These are phyloP conservation scores for Manis crassicaudata DNA, from an alignment of 2,797 vertebrate genomes.

Conservation along the genomic window DNA sequence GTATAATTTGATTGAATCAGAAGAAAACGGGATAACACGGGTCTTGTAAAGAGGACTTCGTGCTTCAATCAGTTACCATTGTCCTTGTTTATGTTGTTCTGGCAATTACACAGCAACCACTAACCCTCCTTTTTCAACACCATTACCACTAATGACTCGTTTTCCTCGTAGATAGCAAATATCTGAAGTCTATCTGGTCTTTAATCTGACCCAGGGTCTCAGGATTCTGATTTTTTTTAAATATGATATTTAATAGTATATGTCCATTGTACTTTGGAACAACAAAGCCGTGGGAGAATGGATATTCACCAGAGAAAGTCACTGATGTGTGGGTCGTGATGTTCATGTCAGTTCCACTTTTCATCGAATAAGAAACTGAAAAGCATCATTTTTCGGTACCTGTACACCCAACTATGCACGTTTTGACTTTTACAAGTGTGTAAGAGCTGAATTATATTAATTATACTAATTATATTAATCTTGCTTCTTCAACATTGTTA, in stretches of 20 bases:
- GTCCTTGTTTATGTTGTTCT: not conserved
- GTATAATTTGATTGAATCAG: not conserved
- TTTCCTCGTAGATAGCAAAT: not conserved
- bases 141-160: not conserved
- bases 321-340: too few relatives aligned
- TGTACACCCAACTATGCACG: too few relatives aligned
- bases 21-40: not conserved
- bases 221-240: not conserved
- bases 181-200: not conserved
- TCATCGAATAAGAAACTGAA: not conserved
- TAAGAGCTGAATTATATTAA: not conserved
- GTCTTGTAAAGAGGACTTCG: rapidly evolving
- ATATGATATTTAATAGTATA: not conserved
- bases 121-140: not conserved
- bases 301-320: not conserved
- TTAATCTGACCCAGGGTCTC: not conserved
- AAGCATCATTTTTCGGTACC: rapidly evolving
- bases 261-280: not conserved
- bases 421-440: not conserved
- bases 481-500: not conserved
- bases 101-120: not conserved
- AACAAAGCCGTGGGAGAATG: not conserved
- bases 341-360: not conserved
- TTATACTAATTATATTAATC: not conserved
- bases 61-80: not conserved